These are phyloP conservation scores for Python bivittatus DNA, from an alignment of 2,113 vertebrate species.

Conservation along the genomic window DNA sequence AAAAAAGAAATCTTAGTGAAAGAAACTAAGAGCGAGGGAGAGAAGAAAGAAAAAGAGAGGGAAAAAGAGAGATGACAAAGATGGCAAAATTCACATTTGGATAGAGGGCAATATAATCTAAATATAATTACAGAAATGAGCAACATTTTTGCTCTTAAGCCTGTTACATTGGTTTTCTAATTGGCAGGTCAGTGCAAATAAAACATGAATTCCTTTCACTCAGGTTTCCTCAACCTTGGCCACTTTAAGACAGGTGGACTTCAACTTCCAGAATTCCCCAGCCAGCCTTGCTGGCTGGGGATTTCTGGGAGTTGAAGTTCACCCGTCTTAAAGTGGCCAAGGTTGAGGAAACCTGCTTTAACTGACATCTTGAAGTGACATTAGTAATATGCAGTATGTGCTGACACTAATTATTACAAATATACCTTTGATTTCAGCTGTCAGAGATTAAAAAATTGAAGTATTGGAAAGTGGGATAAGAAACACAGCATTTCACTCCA, in stretches of 20 bases:
- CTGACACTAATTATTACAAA: conserved; percentile 8
- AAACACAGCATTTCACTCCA: not conserved
- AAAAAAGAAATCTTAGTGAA: not conserved
- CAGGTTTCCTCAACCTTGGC: too few relatives aligned
- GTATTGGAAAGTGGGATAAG: not conserved
- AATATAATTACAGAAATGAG: not conserved
- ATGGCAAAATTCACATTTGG: not conserved
- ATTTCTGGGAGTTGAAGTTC: too few relatives aligned
- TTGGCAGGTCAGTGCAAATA: not conserved
- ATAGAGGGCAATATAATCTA: not conserved
- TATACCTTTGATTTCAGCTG: conserved; percentile 1
- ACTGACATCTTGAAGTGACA: not conserved
- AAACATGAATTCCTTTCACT: conserved; percentile 5
- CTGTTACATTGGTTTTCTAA: not conserved
- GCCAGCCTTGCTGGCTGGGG: too few relatives aligned
- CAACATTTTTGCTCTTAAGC: not conserved
- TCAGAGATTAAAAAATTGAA: not conserved
- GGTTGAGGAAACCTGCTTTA: too few relatives aligned
- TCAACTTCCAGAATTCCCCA: too few relatives aligned
- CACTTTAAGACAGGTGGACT: too few relatives aligned
- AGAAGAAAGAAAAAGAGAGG: not conserved
- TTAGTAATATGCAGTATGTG: not conserved
- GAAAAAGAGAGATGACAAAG: not conserved
- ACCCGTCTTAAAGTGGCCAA: too few relatives aligned
- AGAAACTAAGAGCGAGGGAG: not conserved